Percentiles rank a stretch among this genome's conserved stretches.
These are phyloP conservation scores for Bombycilla garrulus DNA, from an alignment of 2,113 vertebrate genomes.

Conservation along the genomic window DNA sequence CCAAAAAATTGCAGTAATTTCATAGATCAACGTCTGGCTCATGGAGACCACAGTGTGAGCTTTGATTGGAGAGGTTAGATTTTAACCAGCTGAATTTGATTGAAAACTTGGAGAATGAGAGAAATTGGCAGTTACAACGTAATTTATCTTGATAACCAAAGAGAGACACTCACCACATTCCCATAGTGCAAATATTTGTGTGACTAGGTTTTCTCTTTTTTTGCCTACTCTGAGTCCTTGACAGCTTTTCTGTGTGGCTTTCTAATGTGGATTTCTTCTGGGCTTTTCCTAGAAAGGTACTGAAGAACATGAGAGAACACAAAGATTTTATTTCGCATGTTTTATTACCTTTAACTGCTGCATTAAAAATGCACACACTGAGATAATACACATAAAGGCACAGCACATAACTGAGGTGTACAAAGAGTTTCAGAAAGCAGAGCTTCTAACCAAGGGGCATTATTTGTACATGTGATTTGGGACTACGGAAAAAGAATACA, in stretches of 20 bases:
- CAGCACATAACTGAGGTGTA: not conserved
- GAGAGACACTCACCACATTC: not conserved
- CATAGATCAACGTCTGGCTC: not conserved
- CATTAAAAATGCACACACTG: not conserved
- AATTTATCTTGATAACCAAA: constrained; percentile 17
- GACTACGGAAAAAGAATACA: not conserved
- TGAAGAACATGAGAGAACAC: not conserved
- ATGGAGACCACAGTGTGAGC: not conserved
- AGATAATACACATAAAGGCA: not conserved
- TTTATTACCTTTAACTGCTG: not conserved
- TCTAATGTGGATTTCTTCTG: not conserved
- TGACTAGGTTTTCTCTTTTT: not conserved
- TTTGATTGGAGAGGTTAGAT: not conserved
- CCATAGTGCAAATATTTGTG: constrained; percentile 8
- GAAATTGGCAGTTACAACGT: not conserved
- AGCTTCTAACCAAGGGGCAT: not conserved
- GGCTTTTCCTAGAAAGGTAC: not conserved
- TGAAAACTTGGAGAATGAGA: not conserved
- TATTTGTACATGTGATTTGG: not conserved
- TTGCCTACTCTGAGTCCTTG: not conserved
- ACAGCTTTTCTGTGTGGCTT: not conserved
- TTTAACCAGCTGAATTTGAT: constrained; percentile 6
- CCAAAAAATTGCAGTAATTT: not conserved
- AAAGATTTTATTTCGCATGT: not conserved
- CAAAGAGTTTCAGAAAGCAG: not conserved